Conservation (phyloP, 2,113 vertebrate genomes). For the Dendropsophus ebraccatus region DNA sequence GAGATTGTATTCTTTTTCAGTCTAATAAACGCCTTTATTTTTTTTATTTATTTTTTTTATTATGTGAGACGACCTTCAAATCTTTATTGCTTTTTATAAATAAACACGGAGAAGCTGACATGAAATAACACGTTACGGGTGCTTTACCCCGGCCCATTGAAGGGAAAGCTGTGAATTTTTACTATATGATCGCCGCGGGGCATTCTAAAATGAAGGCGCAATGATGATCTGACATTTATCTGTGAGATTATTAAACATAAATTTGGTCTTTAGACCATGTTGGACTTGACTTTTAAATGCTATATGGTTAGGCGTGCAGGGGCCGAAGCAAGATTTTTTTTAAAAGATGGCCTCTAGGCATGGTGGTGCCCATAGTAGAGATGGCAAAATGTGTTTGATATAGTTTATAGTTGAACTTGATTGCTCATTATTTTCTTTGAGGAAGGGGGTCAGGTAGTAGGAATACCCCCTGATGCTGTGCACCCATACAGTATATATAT, state of each 20-base stretch:
- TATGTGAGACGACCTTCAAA: conserved; percentile 47
- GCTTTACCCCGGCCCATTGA: neutral
- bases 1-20: conserved; percentile 35
- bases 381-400: neutral
- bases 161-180: neutral
- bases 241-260: neutral
- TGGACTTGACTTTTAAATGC: conserved; percentile 21
- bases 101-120: conserved; percentile 21
- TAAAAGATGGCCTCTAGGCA: neutral
- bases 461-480: too few species aligned
- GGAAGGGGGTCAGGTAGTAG: too few species aligned
- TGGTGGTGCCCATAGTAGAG: neutral
- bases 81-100: conserved; percentile 54
- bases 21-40: conserved; percentile 47
- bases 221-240: conserved; percentile 36
- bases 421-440: too few species aligned
- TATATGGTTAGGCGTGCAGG: neutral
- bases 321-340: neutral
- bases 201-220: neutral
- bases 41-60: conserved; percentile 39
- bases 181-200: neutral
- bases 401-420: neutral
- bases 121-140: conserved; percentile 25
- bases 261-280: neutral
- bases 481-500: too few species aligned